Evolutionary conservation across 1,140 invertebrate genomes (phyloP), one percentile per base, ranked within the genome.

Genomic region (Macrosteles quadrilineatus): DNA sequence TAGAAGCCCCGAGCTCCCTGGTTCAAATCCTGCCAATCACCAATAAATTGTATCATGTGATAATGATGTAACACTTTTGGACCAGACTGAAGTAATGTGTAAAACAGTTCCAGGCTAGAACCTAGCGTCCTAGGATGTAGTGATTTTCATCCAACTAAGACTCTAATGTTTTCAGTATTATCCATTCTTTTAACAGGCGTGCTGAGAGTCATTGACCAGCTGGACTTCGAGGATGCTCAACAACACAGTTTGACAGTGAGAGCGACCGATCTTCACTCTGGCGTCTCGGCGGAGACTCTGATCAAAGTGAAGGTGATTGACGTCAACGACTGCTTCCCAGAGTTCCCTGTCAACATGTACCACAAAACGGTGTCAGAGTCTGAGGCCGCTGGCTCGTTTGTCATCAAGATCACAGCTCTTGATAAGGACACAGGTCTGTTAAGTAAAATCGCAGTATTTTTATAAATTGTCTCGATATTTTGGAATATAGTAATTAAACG

Each of bases 251-350:
- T 98, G 53, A 88, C 88, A 0, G 85, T 98, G 4, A 85, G 94
- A 76, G 96, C 95, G 1, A 95, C 92, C 0, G 96, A 98, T 82
- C 90, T 91, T 71, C 88, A 95, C 4, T 91, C 90, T n/a, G 94
- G 94, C 67, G 88, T 92, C n/a, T 90, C 87, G 77, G 90, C 94
- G 23, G 94, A 96, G 82, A 91, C 95, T 9, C 85, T 89, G 12
- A 86, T 97, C 25, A 90, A 87, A 43, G 87, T 97, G 40, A 83
- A 87, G 11, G 86, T 97, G 12, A 84, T 89, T 72, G 95, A 98
- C 83, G 90, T 93, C 19, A 98, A 97, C 80, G 95, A 96, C 82
- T 93, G 92, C 78, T 87, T 90, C 67, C 95, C 94, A 19, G 87
- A 90, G 79, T 96, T 97, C 78, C 83, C 85, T 30, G 86, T 87